These are phyloP conservation scores for Oreochromis aureus DNA, from an alignment of 2,113 vertebrate genomes.

Conservation along the genomic window DNA sequence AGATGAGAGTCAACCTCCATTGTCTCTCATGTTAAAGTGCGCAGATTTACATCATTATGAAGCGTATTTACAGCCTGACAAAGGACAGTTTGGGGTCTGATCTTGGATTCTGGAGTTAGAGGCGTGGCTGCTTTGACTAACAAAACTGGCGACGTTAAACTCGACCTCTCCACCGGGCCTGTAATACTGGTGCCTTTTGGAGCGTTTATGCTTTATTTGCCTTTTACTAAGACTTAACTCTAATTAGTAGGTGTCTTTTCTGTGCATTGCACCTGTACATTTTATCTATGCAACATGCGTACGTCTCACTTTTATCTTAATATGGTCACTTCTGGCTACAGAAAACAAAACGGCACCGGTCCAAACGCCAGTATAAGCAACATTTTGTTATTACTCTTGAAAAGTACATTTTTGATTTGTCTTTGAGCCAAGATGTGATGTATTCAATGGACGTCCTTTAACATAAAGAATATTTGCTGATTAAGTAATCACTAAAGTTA, in stretches of 20 bases:
- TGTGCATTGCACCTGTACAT: neutral
- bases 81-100: neutral
- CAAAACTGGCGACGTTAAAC: too few relatives aligned
- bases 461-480: neutral
- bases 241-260: neutral
- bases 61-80: neutral
- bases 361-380: neutral
- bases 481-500: neutral
- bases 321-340: neutral
- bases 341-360: accelerated
- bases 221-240: neutral
- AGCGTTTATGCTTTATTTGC: neutral
- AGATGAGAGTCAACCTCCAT: accelerated
- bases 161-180: neutral
- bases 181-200: neutral
- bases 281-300: accelerated
- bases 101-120: neutral
- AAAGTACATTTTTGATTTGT: neutral
- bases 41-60: neutral
- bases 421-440: neutral
- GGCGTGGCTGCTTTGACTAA: neutral
- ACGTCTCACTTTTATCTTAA: accelerated
- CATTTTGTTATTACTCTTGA: neutral
- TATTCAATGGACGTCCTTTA: neutral
- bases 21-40: neutral